Evolutionary conservation across 2,797 vertebrate genomes (phyloP), one percentile per base, ranked within the genome.

Genomic region (Dermochelys coriacea): DNA sequence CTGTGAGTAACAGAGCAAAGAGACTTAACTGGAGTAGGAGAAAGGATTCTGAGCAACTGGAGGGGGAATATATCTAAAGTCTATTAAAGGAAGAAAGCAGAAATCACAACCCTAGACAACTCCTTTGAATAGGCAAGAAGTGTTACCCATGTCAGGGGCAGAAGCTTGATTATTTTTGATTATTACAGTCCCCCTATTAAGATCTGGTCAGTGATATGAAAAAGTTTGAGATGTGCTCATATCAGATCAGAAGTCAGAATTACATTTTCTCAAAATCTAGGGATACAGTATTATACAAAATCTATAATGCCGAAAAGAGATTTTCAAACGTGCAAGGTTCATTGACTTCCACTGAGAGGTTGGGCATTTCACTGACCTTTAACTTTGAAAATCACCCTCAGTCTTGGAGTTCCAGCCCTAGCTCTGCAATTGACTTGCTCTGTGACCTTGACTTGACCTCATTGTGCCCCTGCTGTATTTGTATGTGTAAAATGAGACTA

Each of bases 1-100:
- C 5, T 80, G 82, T 89, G 92, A 81, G 82, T 94, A 90, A 87
- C 83, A 51, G 85, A 87, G 85, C 61, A 93, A 64, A 93, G 71
- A 68, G 47, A 12, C 16, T 87, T 81, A 64, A 59, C 47, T 89
- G 82, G 50, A 86, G 95, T 89, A 89, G 4, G 75, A 23, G 78
- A 71, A 89, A 52, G n/a, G 86, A 94, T 49, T 55, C 61, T 54
- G 85, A 86, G 27, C 86, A 90, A 55, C 52, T 1, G 5, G 80
- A 49, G 8, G 74, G 54, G 80, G 87, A 94, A 95, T 94, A 96
- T 96, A 94, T 96, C 83, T 64, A 83, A 49, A 91, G 47, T 93
- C 86, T 92, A 90, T 92, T 91, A 86, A 94, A 85, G 79, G 52
- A 86, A 95, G 83, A 93, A 90, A 94, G 94, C 89, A 88, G 83